Conservation (phyloP, 2,113 vertebrate genomes). For the Petaurus breviceps region DNA sequence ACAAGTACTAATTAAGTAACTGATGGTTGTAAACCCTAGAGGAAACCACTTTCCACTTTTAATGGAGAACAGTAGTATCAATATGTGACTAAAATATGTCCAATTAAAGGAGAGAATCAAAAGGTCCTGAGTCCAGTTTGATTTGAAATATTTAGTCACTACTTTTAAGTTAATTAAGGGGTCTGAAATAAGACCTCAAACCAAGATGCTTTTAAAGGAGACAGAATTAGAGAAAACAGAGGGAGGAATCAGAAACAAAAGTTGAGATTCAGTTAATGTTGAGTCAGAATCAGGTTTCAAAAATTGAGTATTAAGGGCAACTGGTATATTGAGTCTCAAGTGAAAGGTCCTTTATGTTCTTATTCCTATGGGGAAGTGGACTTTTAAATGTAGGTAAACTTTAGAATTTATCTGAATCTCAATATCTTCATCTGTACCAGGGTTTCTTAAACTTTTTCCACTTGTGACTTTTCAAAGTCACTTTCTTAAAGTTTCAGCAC, state of each 20-base stretch:
- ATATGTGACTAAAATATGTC: slow-evolving; percentile 32
- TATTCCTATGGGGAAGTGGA: neutral
- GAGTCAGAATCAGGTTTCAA: neutral
- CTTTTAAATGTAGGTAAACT: neutral
- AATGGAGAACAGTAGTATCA: neutral
- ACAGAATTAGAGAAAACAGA: too few species aligned
- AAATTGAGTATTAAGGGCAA: neutral
- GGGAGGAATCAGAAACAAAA: too few species aligned
- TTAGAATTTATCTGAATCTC: neutral
- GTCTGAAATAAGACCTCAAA: neutral
- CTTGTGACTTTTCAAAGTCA: too few species aligned
- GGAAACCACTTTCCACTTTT: slow-evolving; percentile 37
- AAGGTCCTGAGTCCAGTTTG: neutral
- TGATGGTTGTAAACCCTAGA: slow-evolving; percentile 13
- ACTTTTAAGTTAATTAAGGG: slow-evolving; percentile 8
- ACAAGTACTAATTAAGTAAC: neutral
- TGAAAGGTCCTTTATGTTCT: neutral
- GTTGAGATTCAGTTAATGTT: too few species aligned
- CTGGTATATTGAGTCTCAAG: neutral
- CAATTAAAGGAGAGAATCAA: neutral
- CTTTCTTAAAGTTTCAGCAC: too few species aligned
- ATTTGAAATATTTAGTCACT: slow-evolving; percentile 42
- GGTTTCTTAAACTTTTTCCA: too few species aligned
- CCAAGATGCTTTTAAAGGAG: neutral
- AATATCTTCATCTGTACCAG: neutral